Percentiles rank a stretch among this genome's conserved stretches.
Evolutionary conservation across 1,140 invertebrate species (phyloP).

Genomic region (Orius insidiosus): DNA sequence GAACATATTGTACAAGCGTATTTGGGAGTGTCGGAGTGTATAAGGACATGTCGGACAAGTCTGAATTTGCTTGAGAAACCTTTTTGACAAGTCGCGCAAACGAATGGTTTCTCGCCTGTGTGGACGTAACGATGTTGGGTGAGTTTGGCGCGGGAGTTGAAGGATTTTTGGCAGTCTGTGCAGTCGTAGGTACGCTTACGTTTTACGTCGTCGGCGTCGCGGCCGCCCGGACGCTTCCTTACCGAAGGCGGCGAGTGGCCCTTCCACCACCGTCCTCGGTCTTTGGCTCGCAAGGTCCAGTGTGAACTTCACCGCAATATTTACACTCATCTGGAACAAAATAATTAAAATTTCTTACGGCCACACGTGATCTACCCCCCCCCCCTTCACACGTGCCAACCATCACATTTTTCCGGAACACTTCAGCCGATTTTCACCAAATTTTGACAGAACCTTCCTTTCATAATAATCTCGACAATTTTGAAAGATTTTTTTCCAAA

Average conservation of each 20-base stretch:
- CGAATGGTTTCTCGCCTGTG: slow-evolving; percentile 47
- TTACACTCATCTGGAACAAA: not conserved
- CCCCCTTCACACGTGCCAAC: too few relatives aligned
- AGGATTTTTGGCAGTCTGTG: slow-evolving; percentile 1
- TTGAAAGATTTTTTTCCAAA: too few relatives aligned
- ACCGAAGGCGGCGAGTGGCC: not conserved
- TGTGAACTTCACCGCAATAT: slow-evolving; percentile 3
- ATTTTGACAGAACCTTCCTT: too few relatives aligned
- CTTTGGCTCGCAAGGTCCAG: not conserved
- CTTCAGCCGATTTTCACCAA: too few relatives aligned
- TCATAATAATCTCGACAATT: too few relatives aligned
- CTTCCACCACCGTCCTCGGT: not conserved
- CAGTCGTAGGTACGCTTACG: not conserved
- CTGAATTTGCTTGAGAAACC: slow-evolving; percentile 52
- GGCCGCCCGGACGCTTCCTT: too few relatives aligned
- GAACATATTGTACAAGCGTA: slow-evolving; percentile 48
- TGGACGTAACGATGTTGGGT: slow-evolving; percentile 35
- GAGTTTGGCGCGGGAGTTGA: slow-evolving; percentile 5
- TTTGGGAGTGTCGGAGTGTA: slow-evolving; percentile 47
- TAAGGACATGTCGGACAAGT: slow-evolving; percentile 44
- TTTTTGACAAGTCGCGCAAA: slow-evolving; percentile 44
- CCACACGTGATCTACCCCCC: too few relatives aligned
- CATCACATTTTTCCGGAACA: too few relatives aligned
- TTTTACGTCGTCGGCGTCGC: not conserved
- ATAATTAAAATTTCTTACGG: too few relatives aligned